These are phyloP conservation scores for Polyodon spathula DNA, from an alignment of 2,113 vertebrate genomes.

Conservation along the genomic window DNA sequence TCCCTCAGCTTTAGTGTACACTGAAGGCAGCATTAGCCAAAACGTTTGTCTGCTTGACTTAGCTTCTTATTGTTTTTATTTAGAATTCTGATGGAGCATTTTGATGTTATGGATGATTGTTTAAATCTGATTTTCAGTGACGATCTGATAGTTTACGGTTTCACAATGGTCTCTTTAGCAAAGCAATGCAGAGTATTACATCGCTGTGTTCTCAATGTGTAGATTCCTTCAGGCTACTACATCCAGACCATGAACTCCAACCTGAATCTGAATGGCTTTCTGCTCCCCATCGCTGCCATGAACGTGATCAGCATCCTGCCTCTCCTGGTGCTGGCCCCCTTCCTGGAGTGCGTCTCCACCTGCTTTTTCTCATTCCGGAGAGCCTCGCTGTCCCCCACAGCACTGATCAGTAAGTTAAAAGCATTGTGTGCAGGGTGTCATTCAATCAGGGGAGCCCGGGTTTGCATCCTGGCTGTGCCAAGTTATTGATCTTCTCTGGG, in stretches of 20 bases:
- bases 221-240: slow-evolving; percentile 88
- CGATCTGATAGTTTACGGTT: not conserved
- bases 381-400: slow-evolving; percentile 47
- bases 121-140: not conserved
- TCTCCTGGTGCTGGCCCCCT: slow-evolving; percentile 67
- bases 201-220: slow-evolving; percentile 18
- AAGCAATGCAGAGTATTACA: not conserved
- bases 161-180: too few species aligned
- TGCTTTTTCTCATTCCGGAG: slow-evolving; percentile 46
- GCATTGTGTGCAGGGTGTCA: too few species aligned
- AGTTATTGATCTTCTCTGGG: too few species aligned
- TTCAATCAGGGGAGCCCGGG: too few species aligned
- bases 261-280: slow-evolving; percentile 60
- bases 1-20: too few species aligned
- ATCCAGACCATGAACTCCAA: slow-evolving; percentile 88
- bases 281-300: slow-evolving; percentile 76
- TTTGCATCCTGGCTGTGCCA: too few species aligned
- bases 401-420: slow-evolving; percentile 61
- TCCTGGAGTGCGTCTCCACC: slow-evolving; percentile 61
- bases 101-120: too few species aligned
- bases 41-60: too few species aligned
- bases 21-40: too few species aligned
- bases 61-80: too few species aligned
- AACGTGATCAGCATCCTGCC: slow-evolving; percentile 77
- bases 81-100: too few species aligned